These are phyloP conservation scores for Babyrousa celebensis DNA, from an alignment of 2,797 vertebrate species.

Conservation along the genomic window DNA sequence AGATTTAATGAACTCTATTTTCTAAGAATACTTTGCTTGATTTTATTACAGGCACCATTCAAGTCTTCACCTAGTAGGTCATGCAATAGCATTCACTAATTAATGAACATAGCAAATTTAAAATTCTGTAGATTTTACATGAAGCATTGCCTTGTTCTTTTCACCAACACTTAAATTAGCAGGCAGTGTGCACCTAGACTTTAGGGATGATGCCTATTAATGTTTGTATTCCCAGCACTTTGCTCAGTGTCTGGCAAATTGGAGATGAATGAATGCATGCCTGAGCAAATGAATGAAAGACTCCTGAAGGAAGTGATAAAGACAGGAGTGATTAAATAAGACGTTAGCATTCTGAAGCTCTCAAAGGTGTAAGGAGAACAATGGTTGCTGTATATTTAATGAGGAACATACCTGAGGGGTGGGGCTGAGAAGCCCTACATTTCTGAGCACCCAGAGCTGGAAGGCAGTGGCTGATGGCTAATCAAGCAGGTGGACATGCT, in stretches of 20 bases:
- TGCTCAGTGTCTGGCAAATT: neutral
- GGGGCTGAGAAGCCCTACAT: neutral
- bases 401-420: neutral
- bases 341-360: neutral
- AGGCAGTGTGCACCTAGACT: neutral
- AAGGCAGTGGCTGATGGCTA: neutral
- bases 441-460: neutral
- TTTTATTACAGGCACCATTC: neutral
- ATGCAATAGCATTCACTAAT: neutral
- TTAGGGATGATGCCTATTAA: neutral
- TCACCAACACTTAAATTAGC: neutral
- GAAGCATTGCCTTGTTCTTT: neutral
- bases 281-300: neutral
- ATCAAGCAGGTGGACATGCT: neutral
- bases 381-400: neutral
- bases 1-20: neutral
- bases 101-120: neutral
- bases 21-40: neutral
- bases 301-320: neutral
- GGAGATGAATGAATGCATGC: neutral
- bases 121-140: neutral
- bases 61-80: neutral
- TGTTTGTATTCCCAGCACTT: neutral
- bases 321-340: neutral
- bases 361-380: neutral